A percentile compares a stretch with the other conserved stretches of the same genome.
Evolutionary conservation across 2,113 vertebrate genomes (phyloP).

Genomic region (Meles meles): DNA sequence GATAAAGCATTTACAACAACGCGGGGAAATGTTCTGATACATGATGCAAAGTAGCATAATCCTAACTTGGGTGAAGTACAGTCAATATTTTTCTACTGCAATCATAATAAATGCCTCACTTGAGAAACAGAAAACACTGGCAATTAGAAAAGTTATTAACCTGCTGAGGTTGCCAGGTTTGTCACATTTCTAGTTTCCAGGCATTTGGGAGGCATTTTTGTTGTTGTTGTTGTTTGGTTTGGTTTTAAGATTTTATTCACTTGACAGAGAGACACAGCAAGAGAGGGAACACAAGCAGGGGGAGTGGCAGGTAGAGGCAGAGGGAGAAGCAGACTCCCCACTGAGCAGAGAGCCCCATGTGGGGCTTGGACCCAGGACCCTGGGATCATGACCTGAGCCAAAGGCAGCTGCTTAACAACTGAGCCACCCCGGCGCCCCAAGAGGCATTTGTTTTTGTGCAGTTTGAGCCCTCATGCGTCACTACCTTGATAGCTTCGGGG

Average conservation of each 20-base stretch:
- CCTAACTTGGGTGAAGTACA: not conserved
- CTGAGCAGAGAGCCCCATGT: no score
- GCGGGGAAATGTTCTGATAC: not conserved
- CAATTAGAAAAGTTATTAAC: not conserved
- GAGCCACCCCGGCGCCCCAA: no score
- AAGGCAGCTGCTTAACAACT: no score
- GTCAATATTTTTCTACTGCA: not conserved
- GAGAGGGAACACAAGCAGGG: no score
- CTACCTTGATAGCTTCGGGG: slow-evolving; percentile 96
- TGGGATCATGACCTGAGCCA: no score
- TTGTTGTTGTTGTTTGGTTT: not conserved
- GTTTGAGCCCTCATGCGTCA: accelerated
- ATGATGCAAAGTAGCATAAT: not conserved
- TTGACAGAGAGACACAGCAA: no score
- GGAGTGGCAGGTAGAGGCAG: no score
- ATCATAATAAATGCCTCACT: not conserved
- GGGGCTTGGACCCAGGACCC: no score
- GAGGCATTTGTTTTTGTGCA: not conserved
- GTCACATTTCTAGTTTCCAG: not conserved
- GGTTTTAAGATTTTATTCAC: no score
- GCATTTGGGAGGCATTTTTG: not conserved
- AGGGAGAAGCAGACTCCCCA: no score
- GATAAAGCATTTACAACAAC: not conserved
- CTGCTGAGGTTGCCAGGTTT: not conserved
- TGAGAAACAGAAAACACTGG: not conserved